Conservation (phyloP, 2,113 vertebrate genomes). For the Vulpes ferrilata region DNA sequence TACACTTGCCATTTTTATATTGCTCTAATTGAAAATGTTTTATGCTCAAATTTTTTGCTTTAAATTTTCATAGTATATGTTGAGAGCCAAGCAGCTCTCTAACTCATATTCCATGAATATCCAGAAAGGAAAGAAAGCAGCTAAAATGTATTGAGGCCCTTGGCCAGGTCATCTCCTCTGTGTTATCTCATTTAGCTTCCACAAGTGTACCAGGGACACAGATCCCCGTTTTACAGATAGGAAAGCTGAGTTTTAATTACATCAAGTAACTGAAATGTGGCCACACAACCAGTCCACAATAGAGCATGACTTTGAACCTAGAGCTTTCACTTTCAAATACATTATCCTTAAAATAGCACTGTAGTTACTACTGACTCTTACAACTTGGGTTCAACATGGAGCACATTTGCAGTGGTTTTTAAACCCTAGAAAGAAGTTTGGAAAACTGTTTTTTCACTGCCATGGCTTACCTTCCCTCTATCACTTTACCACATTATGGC, state of each 20-base stretch:
- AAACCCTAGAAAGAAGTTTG: not conserved
- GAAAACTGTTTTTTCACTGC: not conserved
- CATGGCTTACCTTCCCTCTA: not conserved
- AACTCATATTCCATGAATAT: not conserved
- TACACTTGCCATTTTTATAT: not conserved
- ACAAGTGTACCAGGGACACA: not conserved
- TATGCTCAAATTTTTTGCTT: not conserved
- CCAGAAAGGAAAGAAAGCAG: not conserved
- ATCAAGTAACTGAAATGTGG: not conserved
- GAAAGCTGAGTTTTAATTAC: not conserved
- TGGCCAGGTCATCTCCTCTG: not conserved
- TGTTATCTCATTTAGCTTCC: not conserved
- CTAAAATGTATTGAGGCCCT: not conserved
- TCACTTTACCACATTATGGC: not conserved
- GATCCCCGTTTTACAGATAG: not conserved
- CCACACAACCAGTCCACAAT: too few relatives aligned
- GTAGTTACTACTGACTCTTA: not conserved
- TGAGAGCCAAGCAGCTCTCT: not conserved
- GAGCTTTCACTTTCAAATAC: not conserved
- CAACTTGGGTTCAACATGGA: too few relatives aligned
- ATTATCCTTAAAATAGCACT: not conserved
- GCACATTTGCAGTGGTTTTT: not conserved
- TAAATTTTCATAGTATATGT: not conserved
- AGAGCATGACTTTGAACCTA: conserved; percentile 13
- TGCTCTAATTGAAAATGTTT: not conserved